Evolutionary conservation across 2,888 invertebrate species (phyloP).

Genomic region (Rotaria macrura): DNA sequence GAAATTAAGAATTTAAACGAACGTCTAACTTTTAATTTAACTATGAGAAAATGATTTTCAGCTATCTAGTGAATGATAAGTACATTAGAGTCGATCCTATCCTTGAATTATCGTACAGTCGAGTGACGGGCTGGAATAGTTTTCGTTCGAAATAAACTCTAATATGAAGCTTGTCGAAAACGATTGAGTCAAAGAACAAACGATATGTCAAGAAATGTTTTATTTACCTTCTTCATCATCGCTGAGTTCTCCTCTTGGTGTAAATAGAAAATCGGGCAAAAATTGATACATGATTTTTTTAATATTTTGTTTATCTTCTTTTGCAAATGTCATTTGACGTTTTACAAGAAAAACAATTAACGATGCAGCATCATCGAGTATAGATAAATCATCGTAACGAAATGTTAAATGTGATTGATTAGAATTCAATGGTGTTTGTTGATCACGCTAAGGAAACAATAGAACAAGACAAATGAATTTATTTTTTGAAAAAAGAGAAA

Average conservation of each 20-base stretch:
- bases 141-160: too few relatives aligned
- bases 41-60: too few relatives aligned
- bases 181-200: too few relatives aligned
- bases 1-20: too few relatives aligned
- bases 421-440: not conserved
- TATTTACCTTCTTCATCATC: conserved; percentile 67
- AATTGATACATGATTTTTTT: conserved; percentile 79
- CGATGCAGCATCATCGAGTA: conserved; percentile 85
- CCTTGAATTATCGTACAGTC: too few relatives aligned
- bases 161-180: too few relatives aligned
- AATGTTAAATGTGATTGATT: conserved; percentile 48
- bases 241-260: conserved; percentile 75
- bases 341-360: conserved; percentile 91
- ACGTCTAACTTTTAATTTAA: too few relatives aligned
- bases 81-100: too few relatives aligned
- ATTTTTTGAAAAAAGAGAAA: too few relatives aligned
- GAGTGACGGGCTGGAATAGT: too few relatives aligned
- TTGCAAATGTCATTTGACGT: conserved; percentile 64
- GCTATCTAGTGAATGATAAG: too few relatives aligned
- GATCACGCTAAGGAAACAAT: not conserved
- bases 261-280: conserved; percentile 82
- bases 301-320: conserved; percentile 86
- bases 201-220: too few relatives aligned
- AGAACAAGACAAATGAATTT: not conserved
- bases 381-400: conserved; percentile 57